Evolutionary conservation across 2,113 vertebrate genomes (phyloP).

Genomic region (Nerophis lumbriciformis): DNA sequence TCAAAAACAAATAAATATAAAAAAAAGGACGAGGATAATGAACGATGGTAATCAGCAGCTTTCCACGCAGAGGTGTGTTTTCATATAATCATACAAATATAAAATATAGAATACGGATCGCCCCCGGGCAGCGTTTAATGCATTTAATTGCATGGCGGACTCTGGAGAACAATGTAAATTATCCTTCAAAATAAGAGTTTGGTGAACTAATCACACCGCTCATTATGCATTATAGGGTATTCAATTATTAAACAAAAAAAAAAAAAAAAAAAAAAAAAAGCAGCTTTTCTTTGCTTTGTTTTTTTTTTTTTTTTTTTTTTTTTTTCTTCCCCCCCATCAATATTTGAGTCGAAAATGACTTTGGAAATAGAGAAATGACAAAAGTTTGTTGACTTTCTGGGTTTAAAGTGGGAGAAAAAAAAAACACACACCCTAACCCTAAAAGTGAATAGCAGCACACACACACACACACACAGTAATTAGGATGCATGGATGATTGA

Average conservation of each 20-base stretch:
- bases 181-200: conserved; percentile 97
- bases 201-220: conserved; percentile 99
- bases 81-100: conserved; percentile 78
- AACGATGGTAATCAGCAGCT: conserved; percentile 97
- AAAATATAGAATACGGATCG: conserved; percentile 76
- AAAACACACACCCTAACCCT: conserved; percentile 10
- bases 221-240: conserved; percentile 99
- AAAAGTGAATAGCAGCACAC: conserved; percentile 43
- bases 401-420: not conserved
- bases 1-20: conserved; percentile 96
- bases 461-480: conserved; percentile 47
- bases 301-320: no score
- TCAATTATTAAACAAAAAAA: conserved; percentile 99
- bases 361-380: conserved; percentile 95
- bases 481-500: conserved; percentile 53
- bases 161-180: conserved; percentile 99
- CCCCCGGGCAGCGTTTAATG: conserved; percentile 89
- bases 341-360: conserved; percentile 99
- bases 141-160: conserved; percentile 99
- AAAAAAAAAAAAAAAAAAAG: no score
- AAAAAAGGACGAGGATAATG: conserved; percentile 91
- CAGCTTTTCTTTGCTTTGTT: conserved; percentile 85
- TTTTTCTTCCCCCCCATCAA: conserved; percentile 86
- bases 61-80: conserved; percentile 93
- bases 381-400: not conserved